Evolutionary conservation across 1,140 invertebrate genomes (phyloP).

Genomic region (Mesaphorura yosii): DNA sequence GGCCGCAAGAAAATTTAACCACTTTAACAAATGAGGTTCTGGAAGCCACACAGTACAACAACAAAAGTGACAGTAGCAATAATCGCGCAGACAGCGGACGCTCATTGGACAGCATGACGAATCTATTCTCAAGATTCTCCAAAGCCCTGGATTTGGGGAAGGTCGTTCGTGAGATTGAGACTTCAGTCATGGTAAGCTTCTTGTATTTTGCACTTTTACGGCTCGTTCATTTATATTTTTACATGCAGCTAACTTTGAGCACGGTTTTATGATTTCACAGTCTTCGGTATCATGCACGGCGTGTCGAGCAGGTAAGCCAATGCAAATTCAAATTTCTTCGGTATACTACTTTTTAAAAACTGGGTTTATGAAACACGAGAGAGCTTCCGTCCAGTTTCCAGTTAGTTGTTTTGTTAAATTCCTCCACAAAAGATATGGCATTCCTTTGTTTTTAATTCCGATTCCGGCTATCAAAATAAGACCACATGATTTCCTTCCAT

Average conservation of each 20-base stretch:
- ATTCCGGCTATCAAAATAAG: no score
- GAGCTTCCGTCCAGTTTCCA: background rate
- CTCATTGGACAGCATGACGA: conserved; percentile 9
- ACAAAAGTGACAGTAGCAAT: background rate
- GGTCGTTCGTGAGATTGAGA: conserved; percentile 48
- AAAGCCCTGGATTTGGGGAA: conserved; percentile 28
- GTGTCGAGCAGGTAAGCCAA: conserved; percentile 61
- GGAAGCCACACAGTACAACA: no score
- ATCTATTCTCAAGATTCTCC: conserved; percentile 22
- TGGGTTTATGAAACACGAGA: background rate
- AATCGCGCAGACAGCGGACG: background rate
- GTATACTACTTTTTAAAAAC: background rate
- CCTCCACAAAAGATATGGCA: no score
- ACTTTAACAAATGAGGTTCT: no score
- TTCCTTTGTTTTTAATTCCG: no score
- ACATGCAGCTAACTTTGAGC: no score
- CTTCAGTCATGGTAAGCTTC: conserved; percentile 81
- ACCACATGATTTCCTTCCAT: no score
- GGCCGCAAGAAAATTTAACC: no score
- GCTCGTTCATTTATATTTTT: no score
- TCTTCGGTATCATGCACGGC: conserved; percentile 79
- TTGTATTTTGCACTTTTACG: no score
- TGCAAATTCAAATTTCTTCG: background rate
- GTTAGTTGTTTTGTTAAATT: conserved; percentile 3
- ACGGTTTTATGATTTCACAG: no score